A percentile compares a stretch with the other conserved stretches of the same genome.
phyloP scores from a whole-genome alignment of 2,797 vertebrate genomes.

The Threskiornis aethiopicus region DNA sequence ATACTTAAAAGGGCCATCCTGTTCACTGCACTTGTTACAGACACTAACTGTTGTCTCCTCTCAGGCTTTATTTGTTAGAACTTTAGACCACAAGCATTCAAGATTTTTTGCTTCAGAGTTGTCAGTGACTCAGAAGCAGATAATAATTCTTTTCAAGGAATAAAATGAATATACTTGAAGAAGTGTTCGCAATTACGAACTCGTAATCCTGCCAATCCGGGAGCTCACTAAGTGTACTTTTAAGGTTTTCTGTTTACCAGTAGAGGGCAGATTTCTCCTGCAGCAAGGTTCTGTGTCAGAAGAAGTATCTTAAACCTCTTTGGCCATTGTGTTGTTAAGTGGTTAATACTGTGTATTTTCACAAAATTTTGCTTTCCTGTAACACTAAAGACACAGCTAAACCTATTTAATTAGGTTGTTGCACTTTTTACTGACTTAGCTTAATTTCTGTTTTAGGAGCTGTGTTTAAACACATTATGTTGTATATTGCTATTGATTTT shows the following conservation, averaged over 20 bases:
- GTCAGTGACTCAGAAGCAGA: not conserved
- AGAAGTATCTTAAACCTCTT: not conserved
- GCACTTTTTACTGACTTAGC: not conserved
- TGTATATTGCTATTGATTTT: not conserved
- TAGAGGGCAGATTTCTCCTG: constrained; percentile 20
- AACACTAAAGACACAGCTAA: not conserved
- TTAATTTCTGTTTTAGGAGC: not conserved
- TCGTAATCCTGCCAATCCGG: not conserved
- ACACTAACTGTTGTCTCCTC: not conserved
- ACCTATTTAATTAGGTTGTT: not conserved
- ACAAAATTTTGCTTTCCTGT: not conserved
- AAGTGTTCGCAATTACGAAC: not conserved
- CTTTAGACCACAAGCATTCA: not conserved
- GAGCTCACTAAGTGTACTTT: not conserved
- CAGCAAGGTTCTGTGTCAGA: not conserved
- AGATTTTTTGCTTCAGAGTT: not conserved
- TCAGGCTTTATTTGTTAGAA: not conserved
- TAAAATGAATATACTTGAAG: not conserved
- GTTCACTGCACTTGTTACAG: not conserved
- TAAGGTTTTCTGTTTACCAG: not conserved
- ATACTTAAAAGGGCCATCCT: not conserved
- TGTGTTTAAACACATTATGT: not conserved
- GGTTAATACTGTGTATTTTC: not conserved
- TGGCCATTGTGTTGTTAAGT: not conserved
- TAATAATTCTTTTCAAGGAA: not conserved